Evolutionary conservation across 2,888 invertebrate species (phyloP).

Genomic region (Lagria hirta): DNA sequence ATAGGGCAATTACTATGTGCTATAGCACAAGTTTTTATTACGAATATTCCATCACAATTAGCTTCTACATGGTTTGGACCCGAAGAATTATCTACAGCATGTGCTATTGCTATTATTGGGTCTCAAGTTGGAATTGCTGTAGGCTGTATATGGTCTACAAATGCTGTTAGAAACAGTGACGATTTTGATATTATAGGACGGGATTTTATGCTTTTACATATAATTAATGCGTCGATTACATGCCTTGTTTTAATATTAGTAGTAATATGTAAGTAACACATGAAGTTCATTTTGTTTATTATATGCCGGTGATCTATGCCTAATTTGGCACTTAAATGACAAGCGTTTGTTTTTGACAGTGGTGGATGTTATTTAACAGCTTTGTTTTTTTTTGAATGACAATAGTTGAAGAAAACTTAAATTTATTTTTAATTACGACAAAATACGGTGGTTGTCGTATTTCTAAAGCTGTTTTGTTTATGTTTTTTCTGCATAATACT

Average conservation of each 20-base stretch:
- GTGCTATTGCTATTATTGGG: constrained; percentile 95
- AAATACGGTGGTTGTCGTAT: too few species aligned
- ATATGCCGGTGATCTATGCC: too few species aligned
- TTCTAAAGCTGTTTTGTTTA: too few species aligned
- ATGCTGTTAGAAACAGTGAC: constrained; percentile 31
- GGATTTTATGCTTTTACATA: constrained; percentile 33
- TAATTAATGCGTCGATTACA: constrained; percentile 32
- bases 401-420: too few species aligned
- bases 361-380: too few species aligned
- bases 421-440: too few species aligned
- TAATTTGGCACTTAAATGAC: too few species aligned
- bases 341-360: too few species aligned
- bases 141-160: constrained; percentile 33
- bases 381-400: too few species aligned
- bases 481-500: too few species aligned
- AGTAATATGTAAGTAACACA: constrained; percentile 49
- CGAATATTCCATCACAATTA: constrained; percentile 66
- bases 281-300: too few species aligned
- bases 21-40: constrained; percentile 64
- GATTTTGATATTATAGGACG: constrained; percentile 27
- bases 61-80: constrained; percentile 87
- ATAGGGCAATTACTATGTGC: constrained; percentile 61
- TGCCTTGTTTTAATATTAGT: constrained; percentile 31
- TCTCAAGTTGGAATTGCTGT: constrained; percentile 70
- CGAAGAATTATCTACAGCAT: constrained; percentile 89